Evolutionary conservation across 2,113 vertebrate genomes (phyloP).

Genomic region (Thamnaconus septentrionalis): DNA sequence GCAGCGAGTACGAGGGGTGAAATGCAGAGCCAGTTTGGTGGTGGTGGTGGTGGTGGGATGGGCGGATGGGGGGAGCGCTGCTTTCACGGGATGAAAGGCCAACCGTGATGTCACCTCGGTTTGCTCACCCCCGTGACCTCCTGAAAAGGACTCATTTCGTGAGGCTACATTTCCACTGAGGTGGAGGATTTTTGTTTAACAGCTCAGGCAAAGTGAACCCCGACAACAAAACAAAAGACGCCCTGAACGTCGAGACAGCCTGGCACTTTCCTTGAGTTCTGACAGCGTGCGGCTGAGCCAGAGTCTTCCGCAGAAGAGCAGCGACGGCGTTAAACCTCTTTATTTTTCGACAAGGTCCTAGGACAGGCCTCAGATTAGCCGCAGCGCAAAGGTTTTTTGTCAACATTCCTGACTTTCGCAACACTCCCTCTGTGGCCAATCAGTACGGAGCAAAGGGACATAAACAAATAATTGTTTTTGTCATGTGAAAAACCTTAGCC

Average conservation of each 20-base stretch:
- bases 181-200: slow-evolving; percentile 51
- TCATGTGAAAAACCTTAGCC: slow-evolving; percentile 72
- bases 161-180: slow-evolving; percentile 68
- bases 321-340: no score
- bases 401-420: slow-evolving; percentile 34
- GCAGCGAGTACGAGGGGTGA: not conserved
- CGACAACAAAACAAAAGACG: slow-evolving; percentile 54
- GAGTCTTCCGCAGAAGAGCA: no score
- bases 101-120: slow-evolving; percentile 53
- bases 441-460: slow-evolving; percentile 40
- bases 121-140: slow-evolving; percentile 56
- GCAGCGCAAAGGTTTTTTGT: slow-evolving; percentile 1
- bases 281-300: no score
- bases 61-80: not conserved
- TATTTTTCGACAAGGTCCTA: no score
- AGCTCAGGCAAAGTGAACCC: slow-evolving; percentile 59
- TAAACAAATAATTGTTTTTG: slow-evolving; percentile 74
- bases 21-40: slow-evolving; percentile 22
- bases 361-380: no score
- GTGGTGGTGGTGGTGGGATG: slow-evolving; percentile 34
- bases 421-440: slow-evolving; percentile 42
- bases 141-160: slow-evolving; percentile 61
- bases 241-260: slow-evolving; percentile 42
- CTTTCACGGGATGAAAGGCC: slow-evolving; percentile 46
- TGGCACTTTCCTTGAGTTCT: slow-evolving; percentile 7